Percentiles rank a stretch among this genome's conserved stretches.
Conservation (phyloP, 2,888 invertebrate species). For the Parthenolecanium corni region DNA sequence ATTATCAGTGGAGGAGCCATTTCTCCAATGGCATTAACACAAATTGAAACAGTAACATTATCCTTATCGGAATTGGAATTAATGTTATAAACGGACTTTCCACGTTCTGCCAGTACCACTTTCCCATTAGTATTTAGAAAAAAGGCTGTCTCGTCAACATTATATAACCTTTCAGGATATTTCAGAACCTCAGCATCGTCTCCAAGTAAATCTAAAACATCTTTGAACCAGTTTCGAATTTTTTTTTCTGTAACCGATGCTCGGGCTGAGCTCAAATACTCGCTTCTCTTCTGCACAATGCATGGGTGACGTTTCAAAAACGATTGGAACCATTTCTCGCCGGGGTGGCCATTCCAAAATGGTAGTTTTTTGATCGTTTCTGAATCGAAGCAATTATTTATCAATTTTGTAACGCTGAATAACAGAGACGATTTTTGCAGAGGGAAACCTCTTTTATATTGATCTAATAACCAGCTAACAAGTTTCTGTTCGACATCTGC, state of each 20-base stretch:
- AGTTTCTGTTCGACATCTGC: not conserved
- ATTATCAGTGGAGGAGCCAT: not conserved
- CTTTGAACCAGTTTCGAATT: not conserved
- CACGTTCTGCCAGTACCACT: not conserved
- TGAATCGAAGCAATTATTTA: not conserved
- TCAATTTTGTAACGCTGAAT: not conserved
- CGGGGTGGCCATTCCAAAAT: not conserved
- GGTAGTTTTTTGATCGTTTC: no score
- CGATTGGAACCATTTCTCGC: not conserved
- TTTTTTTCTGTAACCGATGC: not conserved
- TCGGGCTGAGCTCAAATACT: not conserved
- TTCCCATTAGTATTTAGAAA: not conserved
- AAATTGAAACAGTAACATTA: not conserved
- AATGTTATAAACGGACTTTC: not conserved
- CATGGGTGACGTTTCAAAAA: not conserved
- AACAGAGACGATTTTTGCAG: not conserved
- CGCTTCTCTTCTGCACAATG: not conserved
- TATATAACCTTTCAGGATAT: not conserved
- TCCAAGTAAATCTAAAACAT: not conserved
- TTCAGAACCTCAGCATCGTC: not conserved
- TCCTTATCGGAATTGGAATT: not conserved
- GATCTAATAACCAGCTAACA: not conserved
- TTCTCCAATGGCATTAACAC: not conserved
- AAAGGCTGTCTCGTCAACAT: not conserved
- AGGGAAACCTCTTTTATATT: constrained; percentile 1